Conservation (phyloP, 1,140 invertebrate species). For the Drosophila sp. region DNA sequence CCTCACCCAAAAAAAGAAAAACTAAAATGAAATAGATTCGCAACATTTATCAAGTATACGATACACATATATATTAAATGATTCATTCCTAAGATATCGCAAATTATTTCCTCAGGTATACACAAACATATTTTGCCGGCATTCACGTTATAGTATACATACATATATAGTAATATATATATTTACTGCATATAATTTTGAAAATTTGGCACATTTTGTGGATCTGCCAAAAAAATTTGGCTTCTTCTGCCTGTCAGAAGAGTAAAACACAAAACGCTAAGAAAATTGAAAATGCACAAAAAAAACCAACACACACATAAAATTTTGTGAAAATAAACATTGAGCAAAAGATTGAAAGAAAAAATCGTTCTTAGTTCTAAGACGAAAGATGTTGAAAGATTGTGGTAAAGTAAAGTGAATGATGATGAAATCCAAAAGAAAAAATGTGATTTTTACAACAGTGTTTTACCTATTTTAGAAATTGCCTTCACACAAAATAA, state of each 20-base stretch:
- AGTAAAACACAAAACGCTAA: constrained; percentile 17
- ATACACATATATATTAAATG: constrained; percentile 19
- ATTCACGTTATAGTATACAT: constrained; percentile 44
- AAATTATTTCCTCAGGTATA: constrained; percentile 36
- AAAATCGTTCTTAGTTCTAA: not conserved
- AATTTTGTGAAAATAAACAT: constrained; percentile 23
- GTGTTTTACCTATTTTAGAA: not conserved
- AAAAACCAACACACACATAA: constrained; percentile 14
- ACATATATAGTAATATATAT: constrained; percentile 15
- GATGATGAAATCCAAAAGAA: constrained; percentile 9
- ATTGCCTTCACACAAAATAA: constrained; percentile 2
- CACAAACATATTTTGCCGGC: constrained; percentile 25
- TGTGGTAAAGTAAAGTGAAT: constrained; percentile 6
- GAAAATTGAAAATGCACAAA: constrained; percentile 32
- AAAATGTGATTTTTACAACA: constrained; percentile 12
- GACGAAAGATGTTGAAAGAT: constrained; percentile 11
- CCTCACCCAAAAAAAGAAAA: constrained; percentile 23
- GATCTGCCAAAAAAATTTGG: constrained; percentile 33
- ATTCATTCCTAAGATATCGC: constrained; percentile 36
- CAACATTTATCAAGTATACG: constrained; percentile 14
- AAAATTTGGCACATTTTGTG: constrained; percentile 35
- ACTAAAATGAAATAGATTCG: constrained; percentile 17
- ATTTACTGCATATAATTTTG: constrained; percentile 17
- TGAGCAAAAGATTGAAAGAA: constrained; percentile 2
- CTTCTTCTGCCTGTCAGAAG: constrained; percentile 11